Base-by-base conservation (phyloP, 1,140 invertebrate species). In the Caenorhabditis briggsae region DNA sequence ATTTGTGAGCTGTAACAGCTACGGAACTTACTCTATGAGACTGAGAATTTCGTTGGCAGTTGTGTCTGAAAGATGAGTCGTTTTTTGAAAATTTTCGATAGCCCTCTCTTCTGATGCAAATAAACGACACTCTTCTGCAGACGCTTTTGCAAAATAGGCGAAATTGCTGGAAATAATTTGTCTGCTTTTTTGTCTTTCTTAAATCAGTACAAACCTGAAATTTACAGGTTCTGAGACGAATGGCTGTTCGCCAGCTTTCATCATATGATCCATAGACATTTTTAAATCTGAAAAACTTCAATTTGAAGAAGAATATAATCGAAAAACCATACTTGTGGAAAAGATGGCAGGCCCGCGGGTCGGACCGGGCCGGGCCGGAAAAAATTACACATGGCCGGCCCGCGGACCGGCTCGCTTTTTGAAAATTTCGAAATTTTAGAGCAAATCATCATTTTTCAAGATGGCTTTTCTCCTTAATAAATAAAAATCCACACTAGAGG, bases 221-320 rank as follows among this genome's bases (percentile, higher is more conserved):
- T 7, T 48, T 2, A 84, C 59, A 14, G 46, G 55, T 12, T 20
- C 20, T 23, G 83, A 84, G 0, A 58, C 33, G 59, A 84, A 84
- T 43, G 56, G 56, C 46, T 84, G 83, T 48, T 84, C 83, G 41
- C 65, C 83, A 25, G 55, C 20, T 12, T 61, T 64, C 55, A 84
- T 61, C 9, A 84, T 65, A 33, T 46, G 6, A 23, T 84, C 83
- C 83, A 84, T 64, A 8, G 83, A 84, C 83, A 84, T 84, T 16
- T 83, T 46, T 1, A 43, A 20, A 78, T 18, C 23, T 43, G 50
- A 33, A 82, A 58, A 82, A 82, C 33, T 43, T 43, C 2, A 48
- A 43, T 16, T 43, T n/a, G 9, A 16, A 20, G 8, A 2, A 33
- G 33, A 53, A 53, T 53, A 53, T 2, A 53, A 1, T 53, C 50